phyloP scores from a whole-genome alignment of 2,113 vertebrate species.

The Apodemus speciosus region DNA sequence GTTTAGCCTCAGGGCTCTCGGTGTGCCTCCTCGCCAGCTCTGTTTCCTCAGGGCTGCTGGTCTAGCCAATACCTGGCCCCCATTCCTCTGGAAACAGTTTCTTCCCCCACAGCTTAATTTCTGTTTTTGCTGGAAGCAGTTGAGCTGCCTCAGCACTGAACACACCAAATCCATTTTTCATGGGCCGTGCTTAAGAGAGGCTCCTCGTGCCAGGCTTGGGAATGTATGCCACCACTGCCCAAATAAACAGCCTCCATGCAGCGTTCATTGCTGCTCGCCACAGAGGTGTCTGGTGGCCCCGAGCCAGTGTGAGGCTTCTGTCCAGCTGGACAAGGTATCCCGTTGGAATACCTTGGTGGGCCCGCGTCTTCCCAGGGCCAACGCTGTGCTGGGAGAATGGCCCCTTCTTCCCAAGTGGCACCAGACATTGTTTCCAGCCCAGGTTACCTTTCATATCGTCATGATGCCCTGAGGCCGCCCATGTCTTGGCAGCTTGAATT shows the following conservation, averaged over 20 bases:
- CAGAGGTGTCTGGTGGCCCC: conserved; percentile 34
- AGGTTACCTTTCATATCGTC: neutral
- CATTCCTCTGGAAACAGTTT: neutral
- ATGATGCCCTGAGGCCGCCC: neutral
- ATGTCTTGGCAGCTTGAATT: conserved; percentile 46
- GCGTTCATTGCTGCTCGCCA: conserved; percentile 6
- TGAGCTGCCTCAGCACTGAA: conserved; percentile 70
- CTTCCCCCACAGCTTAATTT: neutral
- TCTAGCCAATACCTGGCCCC: neutral
- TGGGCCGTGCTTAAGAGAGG: conserved; percentile 51
- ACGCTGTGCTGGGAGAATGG: neutral
- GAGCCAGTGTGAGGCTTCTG: accelerated
- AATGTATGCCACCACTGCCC: conserved; percentile 30
- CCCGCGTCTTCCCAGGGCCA: neutral
- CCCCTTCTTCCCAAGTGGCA: neutral
- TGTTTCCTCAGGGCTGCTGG: accelerated
- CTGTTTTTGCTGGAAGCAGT: conserved; percentile 69
- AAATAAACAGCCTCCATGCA: conserved; percentile 56
- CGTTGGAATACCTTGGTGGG: neutral
- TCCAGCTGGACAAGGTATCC: neutral
- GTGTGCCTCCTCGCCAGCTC: accelerated
- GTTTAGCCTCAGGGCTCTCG: neutral
- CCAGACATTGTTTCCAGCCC: neutral
- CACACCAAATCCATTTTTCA: conserved; percentile 75
- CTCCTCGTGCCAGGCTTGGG: conserved; percentile 60